Percentiles rank a stretch among this genome's conserved stretches.
Conservation (phyloP, 2,888 invertebrate species). For the Ptychoptera albimana region DNA sequence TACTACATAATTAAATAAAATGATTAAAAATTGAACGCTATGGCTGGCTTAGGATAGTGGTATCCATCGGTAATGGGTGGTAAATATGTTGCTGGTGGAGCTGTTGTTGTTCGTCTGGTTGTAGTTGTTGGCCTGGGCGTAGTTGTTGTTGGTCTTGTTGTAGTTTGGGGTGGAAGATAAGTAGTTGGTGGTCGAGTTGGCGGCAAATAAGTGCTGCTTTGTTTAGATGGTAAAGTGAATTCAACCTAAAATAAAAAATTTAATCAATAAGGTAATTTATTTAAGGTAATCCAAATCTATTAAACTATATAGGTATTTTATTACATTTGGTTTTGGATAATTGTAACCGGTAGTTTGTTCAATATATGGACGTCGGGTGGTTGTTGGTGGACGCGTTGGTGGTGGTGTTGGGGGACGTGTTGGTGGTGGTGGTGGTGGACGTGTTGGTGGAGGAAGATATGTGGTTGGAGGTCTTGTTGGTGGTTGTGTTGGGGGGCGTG, state of each 20-base stretch:
- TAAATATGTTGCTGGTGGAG: background rate
- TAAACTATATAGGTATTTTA: constrained; percentile 2
- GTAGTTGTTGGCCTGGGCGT: background rate
- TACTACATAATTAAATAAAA: too few relatives aligned
- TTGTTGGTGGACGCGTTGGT: background rate
- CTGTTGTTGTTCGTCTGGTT: background rate
- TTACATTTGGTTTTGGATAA: background rate
- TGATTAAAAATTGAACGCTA: constrained; percentile 3
- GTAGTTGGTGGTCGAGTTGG: constrained; percentile 7
- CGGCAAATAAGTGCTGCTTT: too few relatives aligned
- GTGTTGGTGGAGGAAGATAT: too few relatives aligned
- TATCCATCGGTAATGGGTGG: constrained; percentile 12
- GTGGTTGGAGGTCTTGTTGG: constrained; percentile 3
- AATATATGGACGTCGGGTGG: background rate
- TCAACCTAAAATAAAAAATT: too few relatives aligned
- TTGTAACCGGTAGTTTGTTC: background rate
- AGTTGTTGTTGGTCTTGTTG: too few relatives aligned
- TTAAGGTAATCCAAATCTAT: too few relatives aligned
- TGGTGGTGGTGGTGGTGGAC: constrained; percentile 1
- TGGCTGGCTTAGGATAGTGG: constrained; percentile 3
- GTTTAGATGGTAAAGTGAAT: background rate
- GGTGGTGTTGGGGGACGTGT: background rate
- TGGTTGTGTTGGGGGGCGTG: constrained; percentile 8
- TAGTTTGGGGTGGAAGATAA: constrained; percentile 4
- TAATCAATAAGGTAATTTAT: too few relatives aligned